Evolutionary conservation across 2,113 vertebrate genomes (phyloP), one percentile per base, ranked within the genome.

Genomic region (Phoxinus phoxinus): DNA sequence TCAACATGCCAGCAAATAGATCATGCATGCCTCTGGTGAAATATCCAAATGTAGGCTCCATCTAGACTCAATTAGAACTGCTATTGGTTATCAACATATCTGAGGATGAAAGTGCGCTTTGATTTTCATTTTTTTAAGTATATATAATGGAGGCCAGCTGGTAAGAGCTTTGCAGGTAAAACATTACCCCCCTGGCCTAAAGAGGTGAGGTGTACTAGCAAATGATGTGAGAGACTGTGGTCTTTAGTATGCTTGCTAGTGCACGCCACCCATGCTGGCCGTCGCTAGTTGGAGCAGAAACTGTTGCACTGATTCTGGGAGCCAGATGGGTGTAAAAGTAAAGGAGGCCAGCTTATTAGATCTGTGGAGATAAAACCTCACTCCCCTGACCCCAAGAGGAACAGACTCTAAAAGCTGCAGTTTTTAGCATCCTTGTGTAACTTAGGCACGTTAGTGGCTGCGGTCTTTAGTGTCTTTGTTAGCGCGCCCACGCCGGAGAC

Each of bases 1-100:
- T 75, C 65, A 74, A 65, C 75, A n/a, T 80, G 84, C 32, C 27
- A 72, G 30, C 56, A 83, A 83, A 53, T 83, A n/a, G 37, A 78
- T 78, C 32, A 41, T 41, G 35, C 11, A 61, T 63, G 25, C 23
- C 56, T 41, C 21, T 48, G 61, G 44, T 19, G 32, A 81, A 48
- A 81, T 27, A 65, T 35, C 17, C 65, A 48, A 41, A 32, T 21
- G 61, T 9, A 23, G 25, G 27, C 4, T 23, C 41, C 35, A n/a
- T n/a, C n/a, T n/a, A 65, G n/a, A 81, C 63, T 30, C 9, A 30
- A 32, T 25, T 19, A 63, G 35, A 67, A 67, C 8, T 69, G 61
- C 11, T 15, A n/a, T 3, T 79, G 56, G 56, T 21, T 41, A 25
- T 59, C 61, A 69, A 13, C 44, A 81, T 59, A 25, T 17, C 4